These are phyloP conservation scores for Limnephilus auricula DNA, from an alignment of 2,888 invertebrate species.

Conservation along the genomic window DNA sequence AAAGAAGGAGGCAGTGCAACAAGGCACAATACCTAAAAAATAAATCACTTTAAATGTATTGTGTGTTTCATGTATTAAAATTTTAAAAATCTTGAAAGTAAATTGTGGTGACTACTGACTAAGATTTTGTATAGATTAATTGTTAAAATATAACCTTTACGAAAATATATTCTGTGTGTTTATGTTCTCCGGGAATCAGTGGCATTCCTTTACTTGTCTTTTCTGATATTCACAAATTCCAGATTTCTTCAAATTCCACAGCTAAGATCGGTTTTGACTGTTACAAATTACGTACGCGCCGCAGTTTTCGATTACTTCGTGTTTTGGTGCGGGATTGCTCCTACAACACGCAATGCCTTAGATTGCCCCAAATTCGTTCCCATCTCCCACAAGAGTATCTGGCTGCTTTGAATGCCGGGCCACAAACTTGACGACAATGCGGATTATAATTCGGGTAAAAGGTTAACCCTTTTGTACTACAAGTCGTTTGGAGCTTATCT, in stretches of 20 bases:
- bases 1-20: too few relatives aligned
- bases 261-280: not conserved
- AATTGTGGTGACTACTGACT: not conserved
- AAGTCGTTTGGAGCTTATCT: slow-evolving; percentile 32
- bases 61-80: too few relatives aligned
- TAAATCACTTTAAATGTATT: too few relatives aligned
- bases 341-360: not conserved
- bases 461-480: slow-evolving; percentile 32
- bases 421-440: slow-evolving; percentile 15
- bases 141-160: not conserved
- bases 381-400: not conserved
- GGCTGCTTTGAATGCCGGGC: not conserved
- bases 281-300: not conserved
- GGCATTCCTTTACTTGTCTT: too few relatives aligned
- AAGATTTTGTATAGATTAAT: not conserved
- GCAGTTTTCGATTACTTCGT: not conserved
- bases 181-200: not conserved
- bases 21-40: too few relatives aligned
- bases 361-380: slow-evolving; percentile 21
- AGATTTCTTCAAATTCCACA: not conserved
- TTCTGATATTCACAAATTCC: not conserved
- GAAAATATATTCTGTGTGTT: not conserved
- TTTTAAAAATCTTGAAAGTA: not conserved
- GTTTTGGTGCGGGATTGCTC: not conserved
- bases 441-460: slow-evolving; percentile 31